phyloP scores from a whole-genome alignment of 2,888 invertebrate species.

The Acanthosoma haemorrhoidale region DNA sequence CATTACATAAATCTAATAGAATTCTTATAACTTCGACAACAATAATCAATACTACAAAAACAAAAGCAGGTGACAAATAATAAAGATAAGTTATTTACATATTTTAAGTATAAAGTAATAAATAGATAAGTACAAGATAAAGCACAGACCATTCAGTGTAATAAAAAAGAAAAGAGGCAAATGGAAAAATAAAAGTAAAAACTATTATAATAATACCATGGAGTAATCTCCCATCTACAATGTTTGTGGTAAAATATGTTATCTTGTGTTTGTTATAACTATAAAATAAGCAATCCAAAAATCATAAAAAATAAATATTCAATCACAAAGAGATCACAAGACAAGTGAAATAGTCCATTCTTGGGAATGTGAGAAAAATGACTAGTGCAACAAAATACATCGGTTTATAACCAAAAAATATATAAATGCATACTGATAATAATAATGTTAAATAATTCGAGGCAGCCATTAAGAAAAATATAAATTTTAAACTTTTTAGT shows the following conservation, averaged over 20 bases:
- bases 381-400: conserved; percentile 6
- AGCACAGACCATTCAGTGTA: neutral
- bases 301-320: conserved; percentile 12
- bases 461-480: neutral
- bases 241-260: no score
- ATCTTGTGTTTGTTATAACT: neutral
- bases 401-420: no score
- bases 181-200: neutral
- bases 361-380: conserved; percentile 28
- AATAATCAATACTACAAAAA: no score
- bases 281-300: conserved; percentile 1
- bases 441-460: conserved; percentile 16
- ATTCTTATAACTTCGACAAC: neutral
- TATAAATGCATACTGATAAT: no score
- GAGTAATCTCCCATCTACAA: no score
- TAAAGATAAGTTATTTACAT: neutral
- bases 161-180: neutral
- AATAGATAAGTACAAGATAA: conserved; percentile 13
- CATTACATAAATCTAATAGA: neutral
- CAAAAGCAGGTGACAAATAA: neutral
- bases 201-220: no score
- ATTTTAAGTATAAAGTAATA: neutral
- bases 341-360: neutral
- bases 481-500: no score
- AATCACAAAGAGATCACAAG: conserved; percentile 30